Base-by-base conservation (phyloP, 2,113 vertebrate species). In the Greenwoodochromis staneri region DNA sequence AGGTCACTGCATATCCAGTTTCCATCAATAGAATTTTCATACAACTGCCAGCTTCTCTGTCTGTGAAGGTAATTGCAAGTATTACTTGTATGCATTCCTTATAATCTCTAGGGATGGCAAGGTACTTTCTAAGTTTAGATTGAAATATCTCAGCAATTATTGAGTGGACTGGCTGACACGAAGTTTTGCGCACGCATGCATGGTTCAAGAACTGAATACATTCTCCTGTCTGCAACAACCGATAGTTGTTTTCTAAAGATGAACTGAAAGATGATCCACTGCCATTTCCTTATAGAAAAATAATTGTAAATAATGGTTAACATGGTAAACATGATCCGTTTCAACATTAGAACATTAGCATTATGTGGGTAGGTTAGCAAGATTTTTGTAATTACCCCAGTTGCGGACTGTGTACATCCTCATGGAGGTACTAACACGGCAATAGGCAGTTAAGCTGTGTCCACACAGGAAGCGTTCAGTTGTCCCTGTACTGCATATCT, bases 1-100 rank as follows among this genome's bases (percentile, higher is more conserved):
- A 88, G 93, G 92, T 94, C 94, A 94, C 73, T 42, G 92, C 83
- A 87, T 91, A 94, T 95, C 88, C 80, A 10, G 80, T 94, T 94
- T 88, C 89, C 86, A 59, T 85, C 54, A 14, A 42, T 27, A 29
- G 71, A 61, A 55, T 90, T 88, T 89, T 93, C 85, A 89, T 85
- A 86, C 53, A 82, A 54, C 45, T 61, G 86, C 51, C 80, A 31
- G 73, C 82, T 71, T 42, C 21, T 59, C 59, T 78, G 53, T 82
- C n/a, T 40, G 21, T 61, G 29, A 36, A 40, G 59, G 45, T 6
- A 84, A 36, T 16, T 45, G 9, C 36, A 59, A 49, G 31, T 5
- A 81, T 51, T 21, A 19, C 24, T 47, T n/a, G 4, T 36, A 19
- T 83, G 42, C 3, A 36, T 57, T 82, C 29, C n/a, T 80, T 87